Base-by-base conservation (phyloP, 2,113 vertebrate species). In the Eurystomus gularis region DNA sequence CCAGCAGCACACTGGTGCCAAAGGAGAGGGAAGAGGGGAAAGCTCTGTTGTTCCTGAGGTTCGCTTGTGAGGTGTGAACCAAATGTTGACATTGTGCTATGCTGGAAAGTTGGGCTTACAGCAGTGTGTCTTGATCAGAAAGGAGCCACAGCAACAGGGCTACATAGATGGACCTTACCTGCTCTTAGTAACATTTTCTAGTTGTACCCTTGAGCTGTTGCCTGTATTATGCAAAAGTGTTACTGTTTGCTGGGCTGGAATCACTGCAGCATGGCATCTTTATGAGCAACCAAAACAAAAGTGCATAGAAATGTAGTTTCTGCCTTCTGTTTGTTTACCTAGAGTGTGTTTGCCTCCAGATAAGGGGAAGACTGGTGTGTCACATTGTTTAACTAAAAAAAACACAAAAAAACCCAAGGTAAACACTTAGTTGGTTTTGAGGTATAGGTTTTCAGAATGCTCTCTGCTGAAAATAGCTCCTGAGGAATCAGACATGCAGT, bases 191-290 rank as follows among this genome's bases (percentile, higher is more conserved):
- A 46, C 0, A 1, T 69, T 57, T 88, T 80, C n/a, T 54, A 24
- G 11, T 58, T 62, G 10, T 26, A 19, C 10, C 19, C n/a, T 83
- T 66, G 51, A 75, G 51, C 17, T 58, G 8, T 48, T 42, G n/a
- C 20, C 14, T 20, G 6, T 0, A 0, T 44, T 48, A 61, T 88
- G 24, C 23, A 82, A 69, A 72, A 5, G 4, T 23, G 28, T 91
- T 51, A 6, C 4, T 6, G 31, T 65, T 44, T 72, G 3, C 39
- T 60, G 65, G 42, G 17, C 46, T 90, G 48, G 28, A 93, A 71
- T 85, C 29, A 17, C 5, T 52, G 61, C 29, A 69, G 12, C 12
- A 13, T 9, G 7, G 21, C 0, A 0, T 46, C 24, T 75, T 35
- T 35, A 6, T n/a, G 46, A 24, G 24, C n/a, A 72, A 35, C 29